Percentiles rank a stretch among this genome's conserved stretches.
Conservation (phyloP, 2,797 vertebrate species). For the Pseudochaenichthys georgianus region DNA sequence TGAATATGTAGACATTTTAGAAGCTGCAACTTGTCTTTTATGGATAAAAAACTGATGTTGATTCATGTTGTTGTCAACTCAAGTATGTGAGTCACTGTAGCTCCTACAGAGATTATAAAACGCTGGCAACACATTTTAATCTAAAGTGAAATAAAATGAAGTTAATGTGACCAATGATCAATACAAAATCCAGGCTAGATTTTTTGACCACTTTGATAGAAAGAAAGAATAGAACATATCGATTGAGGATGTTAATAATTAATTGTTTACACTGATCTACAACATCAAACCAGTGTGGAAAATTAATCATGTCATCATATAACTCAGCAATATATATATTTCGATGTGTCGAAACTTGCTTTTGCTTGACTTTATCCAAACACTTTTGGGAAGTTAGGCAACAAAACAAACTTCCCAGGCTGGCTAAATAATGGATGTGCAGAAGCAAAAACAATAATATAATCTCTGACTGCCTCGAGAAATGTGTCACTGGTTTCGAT, state of each 20-base stretch:
- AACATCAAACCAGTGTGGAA: slow-evolving; percentile 6
- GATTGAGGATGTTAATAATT: neutral
- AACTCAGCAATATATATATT: neutral
- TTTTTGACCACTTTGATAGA: neutral
- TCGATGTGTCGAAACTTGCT: neutral
- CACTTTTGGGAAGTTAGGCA: slow-evolving; percentile 25
- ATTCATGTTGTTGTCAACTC: neutral
- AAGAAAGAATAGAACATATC: neutral
- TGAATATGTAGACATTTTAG: no score
- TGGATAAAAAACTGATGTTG: no score
- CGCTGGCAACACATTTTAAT: neutral
- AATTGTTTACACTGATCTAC: slow-evolving; percentile 2
- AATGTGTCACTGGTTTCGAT: neutral
- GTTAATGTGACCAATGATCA: neutral
- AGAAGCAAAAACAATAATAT: slow-evolving; percentile 40
- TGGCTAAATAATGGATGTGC: slow-evolving; percentile 46
- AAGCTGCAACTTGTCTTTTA: no score
- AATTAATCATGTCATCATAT: slow-evolving; percentile 14
- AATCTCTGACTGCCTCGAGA: slow-evolving; percentile 4
- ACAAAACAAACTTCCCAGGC: slow-evolving; percentile 33
- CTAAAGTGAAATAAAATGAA: neutral
- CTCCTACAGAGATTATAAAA: neutral
- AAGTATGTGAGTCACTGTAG: neutral
- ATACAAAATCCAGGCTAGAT: neutral
- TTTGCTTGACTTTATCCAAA: slow-evolving; percentile 25